phyloP scores from a whole-genome alignment of 2,797 vertebrate genomes.

The Lindbergichthys nudifrons region DNA sequence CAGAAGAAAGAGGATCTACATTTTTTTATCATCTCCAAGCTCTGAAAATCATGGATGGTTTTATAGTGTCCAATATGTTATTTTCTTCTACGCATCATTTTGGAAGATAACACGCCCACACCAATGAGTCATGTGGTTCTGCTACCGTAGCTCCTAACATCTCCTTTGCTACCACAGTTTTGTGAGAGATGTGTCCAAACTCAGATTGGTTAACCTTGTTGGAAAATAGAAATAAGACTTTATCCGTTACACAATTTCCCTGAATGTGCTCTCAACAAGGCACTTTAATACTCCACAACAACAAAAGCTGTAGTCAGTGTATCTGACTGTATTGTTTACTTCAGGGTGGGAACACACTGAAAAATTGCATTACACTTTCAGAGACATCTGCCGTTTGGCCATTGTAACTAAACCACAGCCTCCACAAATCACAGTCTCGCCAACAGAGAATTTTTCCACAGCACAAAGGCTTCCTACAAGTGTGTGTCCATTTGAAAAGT shows the following conservation, averaged over 20 bases:
- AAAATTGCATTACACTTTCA: conserved; percentile 38
- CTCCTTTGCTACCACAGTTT: background rate
- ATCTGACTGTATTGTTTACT: conserved; percentile 32
- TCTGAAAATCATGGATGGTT: conserved; percentile 18
- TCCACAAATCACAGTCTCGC: conserved; percentile 58
- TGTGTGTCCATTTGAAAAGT: conserved; percentile 72
- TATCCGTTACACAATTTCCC: conserved; percentile 13
- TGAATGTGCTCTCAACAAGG: background rate
- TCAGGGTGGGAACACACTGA: conserved; percentile 27
- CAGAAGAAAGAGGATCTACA: conserved; percentile 9
- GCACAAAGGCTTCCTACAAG: conserved; percentile 70
- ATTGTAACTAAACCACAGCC: conserved; percentile 41
- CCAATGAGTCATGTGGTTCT: background rate
- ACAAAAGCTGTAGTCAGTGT: conserved; percentile 3
- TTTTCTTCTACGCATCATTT: conserved; percentile 14
- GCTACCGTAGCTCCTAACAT: background rate
- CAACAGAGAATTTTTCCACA: conserved; percentile 34
- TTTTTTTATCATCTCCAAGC: conserved; percentile 27
- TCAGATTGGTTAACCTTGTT: background rate
- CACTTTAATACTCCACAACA: conserved; percentile 3
- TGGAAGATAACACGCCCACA: conserved; percentile 1
- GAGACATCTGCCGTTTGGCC: conserved; percentile 56
- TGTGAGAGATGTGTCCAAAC: background rate
- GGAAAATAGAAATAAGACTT: conserved; percentile 11
- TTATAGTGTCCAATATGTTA: conserved; percentile 29